Conservation (phyloP, 2,797 vertebrate species). For the Acipenser ruthenus region DNA sequence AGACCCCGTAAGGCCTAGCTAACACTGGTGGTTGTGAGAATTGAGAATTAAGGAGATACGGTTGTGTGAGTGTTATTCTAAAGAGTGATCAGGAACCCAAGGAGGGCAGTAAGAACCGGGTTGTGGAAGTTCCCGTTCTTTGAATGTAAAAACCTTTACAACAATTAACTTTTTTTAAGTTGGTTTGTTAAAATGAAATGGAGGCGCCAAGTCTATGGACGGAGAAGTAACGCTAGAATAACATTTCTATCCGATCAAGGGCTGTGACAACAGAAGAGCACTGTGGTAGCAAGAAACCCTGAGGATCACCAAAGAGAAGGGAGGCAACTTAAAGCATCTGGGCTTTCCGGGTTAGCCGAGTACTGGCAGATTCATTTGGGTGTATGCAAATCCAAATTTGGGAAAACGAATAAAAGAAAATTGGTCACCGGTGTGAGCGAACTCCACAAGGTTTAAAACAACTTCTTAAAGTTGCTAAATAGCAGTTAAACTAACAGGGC, state of each 20-base stretch:
- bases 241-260: too few relatives aligned
- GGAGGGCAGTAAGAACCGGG: conserved; percentile 16
- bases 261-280: conserved; percentile 27
- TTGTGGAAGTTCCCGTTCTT: conserved; percentile 1
- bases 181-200: conserved; percentile 19
- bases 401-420: too few relatives aligned
- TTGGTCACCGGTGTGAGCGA: too few relatives aligned
- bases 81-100: conserved; percentile 13
- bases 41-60: conserved; percentile 8
- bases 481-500: not conserved
- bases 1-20: conserved; percentile 39
- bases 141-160: conserved; percentile 19
- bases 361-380: too few relatives aligned
- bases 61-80: conserved; percentile 26
- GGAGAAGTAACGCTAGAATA: conserved; percentile 22
- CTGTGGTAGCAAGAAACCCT: conserved; percentile 28
- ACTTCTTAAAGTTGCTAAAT: conserved; percentile 8
- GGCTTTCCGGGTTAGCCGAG: too few relatives aligned
- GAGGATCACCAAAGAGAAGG: conserved; percentile 1
- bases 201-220: conserved; percentile 42
- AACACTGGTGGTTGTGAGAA: not conserved
- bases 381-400: too few relatives aligned
- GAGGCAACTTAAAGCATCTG: conserved; percentile 1
- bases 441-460: conserved; percentile 9
- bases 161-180: too few relatives aligned